Percentiles rank a stretch among this genome's conserved stretches.
These are phyloP conservation scores for Lasioglossum morio DNA, from an alignment of 2,888 invertebrate genomes.

Conservation along the genomic window DNA sequence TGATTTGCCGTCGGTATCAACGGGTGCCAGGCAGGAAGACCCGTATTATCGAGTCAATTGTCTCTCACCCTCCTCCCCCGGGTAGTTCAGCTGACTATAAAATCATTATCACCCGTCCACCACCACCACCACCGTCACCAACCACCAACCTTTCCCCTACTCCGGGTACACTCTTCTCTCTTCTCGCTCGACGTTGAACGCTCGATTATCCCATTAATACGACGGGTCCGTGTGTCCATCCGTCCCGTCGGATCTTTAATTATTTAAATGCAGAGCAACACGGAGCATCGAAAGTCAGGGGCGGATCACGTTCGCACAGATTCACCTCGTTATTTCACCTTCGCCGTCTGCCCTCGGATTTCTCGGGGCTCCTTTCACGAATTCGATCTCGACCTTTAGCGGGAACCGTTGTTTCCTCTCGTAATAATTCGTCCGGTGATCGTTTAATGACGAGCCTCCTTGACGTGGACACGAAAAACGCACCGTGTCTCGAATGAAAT, in stretches of 20 bases:
- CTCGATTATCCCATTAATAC: slow-evolving; percentile 84
- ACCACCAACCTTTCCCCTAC: slow-evolving; percentile 43
- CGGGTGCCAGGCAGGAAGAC: slow-evolving; percentile 84
- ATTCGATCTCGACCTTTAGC: not conserved
- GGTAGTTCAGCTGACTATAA: slow-evolving; percentile 81
- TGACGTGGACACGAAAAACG: not conserved
- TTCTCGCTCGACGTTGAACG: slow-evolving; percentile 75
- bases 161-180: slow-evolving; percentile 28
- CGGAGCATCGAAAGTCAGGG: slow-evolving; percentile 64
- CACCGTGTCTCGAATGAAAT: not conserved
- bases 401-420: not conserved
- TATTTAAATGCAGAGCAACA: slow-evolving; percentile 79
- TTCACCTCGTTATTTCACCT: slow-evolving; percentile 32
- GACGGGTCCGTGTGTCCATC: slow-evolving; percentile 77
- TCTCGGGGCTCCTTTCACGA: not conserved
- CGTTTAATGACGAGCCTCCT: not conserved
- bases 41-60: slow-evolving; percentile 84
- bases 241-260: slow-evolving; percentile 81
- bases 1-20: slow-evolving; percentile 83
- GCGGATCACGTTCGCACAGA: slow-evolving; percentile 46
- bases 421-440: slow-evolving; percentile 1
- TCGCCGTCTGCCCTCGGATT: not conserved
- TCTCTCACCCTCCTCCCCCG: slow-evolving; percentile 81
- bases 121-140: slow-evolving; percentile 60
- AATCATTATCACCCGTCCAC: slow-evolving; percentile 82